A percentile compares a stretch with the other conserved stretches of the same genome.
phyloP scores from a whole-genome alignment of 2,113 vertebrate genomes.

The Riparia riparia region DNA sequence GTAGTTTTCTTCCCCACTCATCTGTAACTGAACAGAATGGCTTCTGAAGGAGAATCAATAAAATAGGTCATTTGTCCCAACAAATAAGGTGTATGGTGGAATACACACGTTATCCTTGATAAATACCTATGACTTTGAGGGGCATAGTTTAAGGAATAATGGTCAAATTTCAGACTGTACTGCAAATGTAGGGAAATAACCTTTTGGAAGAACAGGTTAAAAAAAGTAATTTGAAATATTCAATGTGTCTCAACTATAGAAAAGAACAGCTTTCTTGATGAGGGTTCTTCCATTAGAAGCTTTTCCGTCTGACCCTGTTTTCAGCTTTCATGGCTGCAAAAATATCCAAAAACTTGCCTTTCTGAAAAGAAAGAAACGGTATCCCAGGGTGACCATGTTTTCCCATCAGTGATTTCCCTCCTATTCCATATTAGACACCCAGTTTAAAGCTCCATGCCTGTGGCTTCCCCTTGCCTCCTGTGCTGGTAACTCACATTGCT shows the following conservation, averaged over 20 bases:
- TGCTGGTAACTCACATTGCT: not conserved
- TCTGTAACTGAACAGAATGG: slow-evolving; percentile 47
- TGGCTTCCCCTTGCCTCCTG: not conserved
- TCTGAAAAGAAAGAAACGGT: not conserved
- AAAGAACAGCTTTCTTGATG: not conserved
- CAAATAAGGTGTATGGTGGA: slow-evolving; percentile 15
- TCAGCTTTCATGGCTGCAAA: not conserved
- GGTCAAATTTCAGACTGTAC: not conserved
- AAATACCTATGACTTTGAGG: slow-evolving; percentile 8
- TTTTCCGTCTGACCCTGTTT: not conserved
- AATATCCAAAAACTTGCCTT: not conserved
- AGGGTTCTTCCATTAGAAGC: not conserved
- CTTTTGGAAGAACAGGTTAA: not conserved
- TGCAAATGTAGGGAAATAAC: not conserved
- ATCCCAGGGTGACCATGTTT: not conserved
- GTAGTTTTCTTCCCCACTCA: slow-evolving; percentile 6
- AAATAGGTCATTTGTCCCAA: slow-evolving; percentile 46
- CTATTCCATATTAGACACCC: not conserved
- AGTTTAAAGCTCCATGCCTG: not conserved
- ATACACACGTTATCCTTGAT: slow-evolving; percentile 13
- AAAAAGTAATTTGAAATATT: not conserved
- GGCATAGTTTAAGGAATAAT: not conserved
- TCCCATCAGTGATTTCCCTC: not conserved
- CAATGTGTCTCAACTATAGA: not conserved
- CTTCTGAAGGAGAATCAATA: slow-evolving; percentile 34